Conservation (phyloP, 2,113 vertebrate genomes). For the Vulpes ferrilata region DNA sequence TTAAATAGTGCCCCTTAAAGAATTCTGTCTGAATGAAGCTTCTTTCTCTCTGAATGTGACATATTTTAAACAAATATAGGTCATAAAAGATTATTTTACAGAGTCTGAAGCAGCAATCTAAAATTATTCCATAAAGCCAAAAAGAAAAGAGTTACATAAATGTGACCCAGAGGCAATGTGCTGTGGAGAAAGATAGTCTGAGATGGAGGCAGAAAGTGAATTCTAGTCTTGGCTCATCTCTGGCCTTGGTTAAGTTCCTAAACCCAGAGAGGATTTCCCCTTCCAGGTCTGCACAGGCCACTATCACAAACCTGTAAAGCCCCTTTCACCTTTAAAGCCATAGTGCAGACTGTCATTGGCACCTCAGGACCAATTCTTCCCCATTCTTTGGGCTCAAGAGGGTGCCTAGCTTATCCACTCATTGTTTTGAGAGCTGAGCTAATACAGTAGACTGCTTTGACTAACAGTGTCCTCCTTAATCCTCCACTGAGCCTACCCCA, state of each 20-base stretch:
- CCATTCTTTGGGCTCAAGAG: background rate
- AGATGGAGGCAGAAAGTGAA: background rate
- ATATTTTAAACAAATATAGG: background rate
- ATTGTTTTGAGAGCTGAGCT: background rate
- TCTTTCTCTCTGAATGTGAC: background rate
- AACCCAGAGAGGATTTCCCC: background rate
- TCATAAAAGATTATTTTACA: background rate
- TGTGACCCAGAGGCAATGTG: background rate
- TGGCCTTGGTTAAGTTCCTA: background rate
- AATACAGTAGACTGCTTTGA: background rate
- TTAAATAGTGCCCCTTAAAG: background rate
- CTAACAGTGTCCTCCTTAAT: background rate
- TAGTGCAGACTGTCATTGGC: background rate
- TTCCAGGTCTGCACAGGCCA: background rate
- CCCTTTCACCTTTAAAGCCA: background rate
- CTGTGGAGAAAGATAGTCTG: background rate
- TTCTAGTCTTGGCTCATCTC: background rate
- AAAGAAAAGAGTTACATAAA: constrained; percentile 19
- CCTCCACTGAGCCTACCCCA: background rate
- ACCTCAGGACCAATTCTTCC: background rate
- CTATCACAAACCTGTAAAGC: background rate
- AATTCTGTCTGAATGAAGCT: background rate
- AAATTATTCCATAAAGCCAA: background rate
- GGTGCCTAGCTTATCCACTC: background rate
- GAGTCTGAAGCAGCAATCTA: background rate